Evolutionary conservation across 2,797 vertebrate genomes (phyloP).

Genomic region (Sebastes variabilis): DNA sequence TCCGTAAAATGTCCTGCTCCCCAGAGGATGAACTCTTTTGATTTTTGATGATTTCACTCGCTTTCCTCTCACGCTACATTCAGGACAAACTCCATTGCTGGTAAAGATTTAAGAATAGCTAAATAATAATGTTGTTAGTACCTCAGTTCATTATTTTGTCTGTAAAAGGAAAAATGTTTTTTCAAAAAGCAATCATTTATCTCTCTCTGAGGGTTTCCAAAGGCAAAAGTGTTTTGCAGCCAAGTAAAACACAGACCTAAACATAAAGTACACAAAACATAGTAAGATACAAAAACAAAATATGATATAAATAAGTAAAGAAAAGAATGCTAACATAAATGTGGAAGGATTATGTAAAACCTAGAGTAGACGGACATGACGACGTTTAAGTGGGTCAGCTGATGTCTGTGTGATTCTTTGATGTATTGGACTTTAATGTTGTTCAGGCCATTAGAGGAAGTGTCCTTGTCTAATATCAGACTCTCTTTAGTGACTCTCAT

Average conservation of each 20-base stretch:
- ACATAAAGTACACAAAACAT: not conserved
- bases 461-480: not conserved
- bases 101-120: not conserved
- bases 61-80: not conserved
- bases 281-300: not conserved
- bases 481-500: constrained; percentile 13
- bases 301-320: not conserved
- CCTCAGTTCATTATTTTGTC: no score
- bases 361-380: not conserved
- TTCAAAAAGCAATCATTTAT: no score
- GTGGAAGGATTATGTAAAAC: no score
- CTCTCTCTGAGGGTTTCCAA: no score
- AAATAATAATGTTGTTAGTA: not conserved
- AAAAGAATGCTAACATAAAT: no score
- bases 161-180: no score
- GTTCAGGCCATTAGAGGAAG: not conserved
- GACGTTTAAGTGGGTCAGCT: not conserved
- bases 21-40: not conserved
- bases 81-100: not conserved
- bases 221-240: not conserved
- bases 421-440: not conserved
- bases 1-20: not conserved
- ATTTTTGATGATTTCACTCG: not conserved
- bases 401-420: not conserved
- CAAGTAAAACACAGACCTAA: no score